These are phyloP conservation scores for Sebastolobus altivelis DNA, from an alignment of 2,797 vertebrate species.

Conservation along the genomic window DNA sequence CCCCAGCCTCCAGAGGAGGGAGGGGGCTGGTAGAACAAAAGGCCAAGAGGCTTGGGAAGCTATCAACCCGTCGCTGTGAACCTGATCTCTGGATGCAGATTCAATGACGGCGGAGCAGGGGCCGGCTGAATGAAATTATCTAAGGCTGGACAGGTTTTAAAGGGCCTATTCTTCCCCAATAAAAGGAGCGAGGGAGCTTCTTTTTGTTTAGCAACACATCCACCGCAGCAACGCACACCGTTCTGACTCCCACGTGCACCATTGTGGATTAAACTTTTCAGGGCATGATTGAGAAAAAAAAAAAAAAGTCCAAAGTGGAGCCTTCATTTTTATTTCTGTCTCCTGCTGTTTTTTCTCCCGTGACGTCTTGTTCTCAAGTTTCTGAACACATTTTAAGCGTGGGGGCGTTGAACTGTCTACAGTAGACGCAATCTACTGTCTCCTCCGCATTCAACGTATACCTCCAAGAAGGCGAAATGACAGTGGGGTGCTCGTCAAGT, in stretches of 20 bases:
- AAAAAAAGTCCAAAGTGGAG: constrained; percentile 25
- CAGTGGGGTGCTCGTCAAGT: constrained; percentile 81
- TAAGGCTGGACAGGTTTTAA: constrained; percentile 99
- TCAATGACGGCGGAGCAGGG: constrained; percentile 87
- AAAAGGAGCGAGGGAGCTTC: constrained; percentile 82
- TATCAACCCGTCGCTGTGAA: constrained; percentile 95
- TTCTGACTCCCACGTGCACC: constrained; percentile 67
- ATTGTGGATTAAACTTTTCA: constrained; percentile 51
- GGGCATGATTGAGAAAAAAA: constrained; percentile 27
- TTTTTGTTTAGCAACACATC: constrained; percentile 77
- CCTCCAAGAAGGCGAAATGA: constrained; percentile 78
- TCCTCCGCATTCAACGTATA: constrained; percentile 65
- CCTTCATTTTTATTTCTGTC: constrained; percentile 47
- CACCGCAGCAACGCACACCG: constrained; percentile 62
- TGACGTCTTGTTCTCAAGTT: constrained; percentile 57
- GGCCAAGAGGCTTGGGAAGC: constrained; percentile 97
- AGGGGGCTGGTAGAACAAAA: constrained; percentile 90
- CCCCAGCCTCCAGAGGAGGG: constrained; percentile 78
- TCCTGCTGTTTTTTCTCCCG: constrained; percentile 29
- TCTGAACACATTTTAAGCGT: constrained; percentile 52
- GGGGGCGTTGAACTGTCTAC: constrained; percentile 74
- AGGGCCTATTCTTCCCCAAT: constrained; percentile 90
- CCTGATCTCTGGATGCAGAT: constrained; percentile 94
- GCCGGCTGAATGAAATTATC: constrained; percentile 99
- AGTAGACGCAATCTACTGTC: constrained; percentile 73